Base-by-base conservation (phyloP, 1,140 invertebrate genomes). In the Drosophila aff. region DNA sequence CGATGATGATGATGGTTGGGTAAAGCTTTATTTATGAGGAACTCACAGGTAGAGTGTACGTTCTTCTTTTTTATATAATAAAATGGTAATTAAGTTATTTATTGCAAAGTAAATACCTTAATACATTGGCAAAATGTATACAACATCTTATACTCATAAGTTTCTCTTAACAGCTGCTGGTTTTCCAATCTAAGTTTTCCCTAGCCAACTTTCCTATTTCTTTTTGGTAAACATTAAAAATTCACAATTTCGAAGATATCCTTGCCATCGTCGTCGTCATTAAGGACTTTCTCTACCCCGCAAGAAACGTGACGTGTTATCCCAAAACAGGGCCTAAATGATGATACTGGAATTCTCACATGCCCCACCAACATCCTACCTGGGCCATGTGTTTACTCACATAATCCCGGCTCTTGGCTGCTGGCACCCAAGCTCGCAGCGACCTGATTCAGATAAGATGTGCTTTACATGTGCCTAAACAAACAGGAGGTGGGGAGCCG, bases 381-480 rank as follows among this genome's bases (percentile, higher is more conserved):
- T 46, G 18, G n/a, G 40, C 41, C 40, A 58, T 79, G 52, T 79
- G 75, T 62, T 78, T 78, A 69, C 75, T 78, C 47, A 61, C 78
- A 81, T 89, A 89, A 90, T 89, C 66, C 62, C 38, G 47, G 61
- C 64, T 71, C 49, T 38, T 62, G 80, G 53, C 62, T 61, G 47
- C 67, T 83, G 63, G 57, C 63, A 68, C 36, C 38, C 60, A 41
- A 38, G 62, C 67, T 33, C 69, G 50, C 57, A 69, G 77, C 64
- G 76, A 75, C 84, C 83, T 68, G 85, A 73, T 64, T 53, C 61
- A 77, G 85, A 89, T 90, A 89, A 89, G 85, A 89, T 66, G 67
- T 74, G 85, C 85, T 90, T 87, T 90, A 87, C 84, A 87, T 89
- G 85, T 84, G 78, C 84, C 85, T 90, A 89, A 89, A 76, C 86